Conservation (phyloP, 2,888 invertebrate genomes). For the Dinocampus coccinellae region DNA sequence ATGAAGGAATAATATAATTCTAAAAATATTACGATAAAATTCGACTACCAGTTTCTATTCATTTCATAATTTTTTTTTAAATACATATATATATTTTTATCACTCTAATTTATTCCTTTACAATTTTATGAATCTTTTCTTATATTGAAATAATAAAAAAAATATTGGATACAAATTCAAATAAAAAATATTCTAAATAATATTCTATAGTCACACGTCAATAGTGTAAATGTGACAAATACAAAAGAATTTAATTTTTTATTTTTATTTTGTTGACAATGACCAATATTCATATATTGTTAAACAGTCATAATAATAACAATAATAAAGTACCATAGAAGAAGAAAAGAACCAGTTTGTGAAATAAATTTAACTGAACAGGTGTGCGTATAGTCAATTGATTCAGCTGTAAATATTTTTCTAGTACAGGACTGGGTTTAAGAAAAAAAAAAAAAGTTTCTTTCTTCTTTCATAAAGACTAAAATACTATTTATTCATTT, state of each 20-base stretch:
- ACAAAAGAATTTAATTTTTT: background rate
- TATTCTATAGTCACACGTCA: background rate
- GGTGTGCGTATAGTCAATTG: constrained; percentile 26
- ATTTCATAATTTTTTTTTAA: constrained; percentile 18
- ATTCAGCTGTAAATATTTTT: constrained; percentile 22
- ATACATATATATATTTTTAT: too few relatives aligned
- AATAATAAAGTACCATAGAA: background rate
- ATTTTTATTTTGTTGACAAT: background rate
- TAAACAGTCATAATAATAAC: too few relatives aligned
- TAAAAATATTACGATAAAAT: constrained; percentile 59
- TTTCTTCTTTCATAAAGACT: too few relatives aligned
- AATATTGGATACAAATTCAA: too few relatives aligned
- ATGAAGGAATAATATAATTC: constrained; percentile 52
- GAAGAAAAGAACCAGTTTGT: background rate
- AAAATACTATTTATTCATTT: background rate
- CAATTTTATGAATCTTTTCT: background rate
- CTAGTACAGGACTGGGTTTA: background rate
- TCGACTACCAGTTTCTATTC: constrained; percentile 62
- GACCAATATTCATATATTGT: background rate
- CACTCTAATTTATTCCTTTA: background rate
- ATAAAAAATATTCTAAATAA: background rate
- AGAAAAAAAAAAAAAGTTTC: background rate
- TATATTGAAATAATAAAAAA: too few relatives aligned
- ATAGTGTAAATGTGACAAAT: background rate
- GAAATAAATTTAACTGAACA: constrained; percentile 19